These are phyloP conservation scores for Lycaon pictus DNA, from an alignment of 2,113 vertebrate genomes.

Conservation along the genomic window DNA sequence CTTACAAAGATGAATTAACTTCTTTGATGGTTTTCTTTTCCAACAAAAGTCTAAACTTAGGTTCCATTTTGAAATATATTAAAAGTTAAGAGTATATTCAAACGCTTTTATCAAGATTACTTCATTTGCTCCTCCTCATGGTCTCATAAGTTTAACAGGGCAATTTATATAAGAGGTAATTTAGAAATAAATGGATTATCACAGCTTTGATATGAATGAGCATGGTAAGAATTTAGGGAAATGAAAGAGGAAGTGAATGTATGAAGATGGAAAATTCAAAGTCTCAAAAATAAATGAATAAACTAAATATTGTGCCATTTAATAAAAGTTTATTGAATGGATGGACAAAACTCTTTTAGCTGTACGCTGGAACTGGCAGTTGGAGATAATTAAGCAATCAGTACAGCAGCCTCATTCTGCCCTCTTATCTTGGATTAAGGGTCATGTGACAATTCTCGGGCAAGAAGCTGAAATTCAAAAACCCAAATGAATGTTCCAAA, in stretches of 20 bases:
- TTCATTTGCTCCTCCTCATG: not conserved
- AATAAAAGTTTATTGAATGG: not conserved
- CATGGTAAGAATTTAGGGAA: not conserved
- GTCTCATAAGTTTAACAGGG: not conserved
- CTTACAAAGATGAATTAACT: slow-evolving; percentile 3
- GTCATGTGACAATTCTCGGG: not conserved
- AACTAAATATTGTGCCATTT: not conserved
- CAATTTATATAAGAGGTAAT: not conserved
- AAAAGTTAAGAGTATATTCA: slow-evolving; percentile 22
- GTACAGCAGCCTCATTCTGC: not conserved
- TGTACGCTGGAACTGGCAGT: not conserved
- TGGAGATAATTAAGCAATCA: not conserved
- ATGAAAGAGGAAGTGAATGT: not conserved
- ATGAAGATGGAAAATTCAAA: not conserved
- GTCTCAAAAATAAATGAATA: slow-evolving; percentile 33
- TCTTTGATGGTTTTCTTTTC: not conserved
- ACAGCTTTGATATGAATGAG: not conserved
- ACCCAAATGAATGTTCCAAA: not conserved
- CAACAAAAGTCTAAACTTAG: not conserved
- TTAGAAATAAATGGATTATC: not conserved
- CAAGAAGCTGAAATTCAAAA: slow-evolving; percentile 33
- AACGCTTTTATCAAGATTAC: slow-evolving; percentile 9
- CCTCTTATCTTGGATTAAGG: not conserved
- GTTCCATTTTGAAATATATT: slow-evolving; percentile 10
- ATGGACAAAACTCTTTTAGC: not conserved